These are phyloP conservation scores for Mesocricetus auratus DNA, from an alignment of 2,113 vertebrate genomes.

Conservation along the genomic window DNA sequence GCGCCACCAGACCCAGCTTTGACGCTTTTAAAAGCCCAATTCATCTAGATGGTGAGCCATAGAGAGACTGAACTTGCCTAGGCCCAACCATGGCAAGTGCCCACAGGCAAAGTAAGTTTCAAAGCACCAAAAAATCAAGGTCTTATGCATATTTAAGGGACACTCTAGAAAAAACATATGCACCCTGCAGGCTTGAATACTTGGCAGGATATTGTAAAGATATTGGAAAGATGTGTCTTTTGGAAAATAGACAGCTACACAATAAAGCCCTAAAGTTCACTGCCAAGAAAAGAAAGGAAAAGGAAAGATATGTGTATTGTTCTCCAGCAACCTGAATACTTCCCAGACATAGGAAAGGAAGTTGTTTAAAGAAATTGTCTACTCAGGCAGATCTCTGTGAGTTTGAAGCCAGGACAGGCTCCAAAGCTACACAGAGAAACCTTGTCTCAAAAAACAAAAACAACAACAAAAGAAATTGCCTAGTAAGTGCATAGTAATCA, in stretches of 20 bases:
- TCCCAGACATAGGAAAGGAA: not conserved
- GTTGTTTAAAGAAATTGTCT: not conserved
- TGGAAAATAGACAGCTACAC: not conserved
- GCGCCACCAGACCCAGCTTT: not conserved
- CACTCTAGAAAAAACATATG: not conserved
- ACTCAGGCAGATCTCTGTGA: not conserved
- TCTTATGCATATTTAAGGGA: not conserved
- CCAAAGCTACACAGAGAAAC: too few species aligned
- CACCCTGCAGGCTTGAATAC: not conserved
- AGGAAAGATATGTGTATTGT: not conserved
- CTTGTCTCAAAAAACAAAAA: too few species aligned
- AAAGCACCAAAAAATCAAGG: not conserved
- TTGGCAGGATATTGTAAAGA: not conserved
- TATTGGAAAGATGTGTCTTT: not conserved
- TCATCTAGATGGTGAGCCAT: not conserved
- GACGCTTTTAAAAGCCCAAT: constrained; percentile 10
- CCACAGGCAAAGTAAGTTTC: not conserved
- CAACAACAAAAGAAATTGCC: not conserved
- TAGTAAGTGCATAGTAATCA: not conserved
- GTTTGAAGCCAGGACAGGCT: too few species aligned
- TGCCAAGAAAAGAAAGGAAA: not conserved
- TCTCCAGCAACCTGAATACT: not conserved
- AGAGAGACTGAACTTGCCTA: not conserved
- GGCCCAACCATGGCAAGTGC: not conserved
- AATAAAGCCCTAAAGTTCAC: not conserved